Evolutionary conservation across 2,888 invertebrate genomes (phyloP), one percentile per base, ranked within the genome.

Genomic region (Lottia gigantea): DNA sequence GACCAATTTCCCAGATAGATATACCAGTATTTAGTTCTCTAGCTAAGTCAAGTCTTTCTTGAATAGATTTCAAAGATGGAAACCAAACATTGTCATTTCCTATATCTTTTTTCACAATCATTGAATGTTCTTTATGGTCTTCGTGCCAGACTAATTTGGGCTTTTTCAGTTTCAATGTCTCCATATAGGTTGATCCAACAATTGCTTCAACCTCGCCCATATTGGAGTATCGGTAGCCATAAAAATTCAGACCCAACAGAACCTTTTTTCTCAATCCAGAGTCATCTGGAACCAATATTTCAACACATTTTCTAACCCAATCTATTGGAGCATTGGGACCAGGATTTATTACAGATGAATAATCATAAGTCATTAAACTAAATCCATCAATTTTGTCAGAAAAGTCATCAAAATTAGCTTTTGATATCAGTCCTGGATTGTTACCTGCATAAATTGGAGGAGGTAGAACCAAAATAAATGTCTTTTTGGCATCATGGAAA

Each of bases 291-390:
- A 92, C 92, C 70, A 97, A 90, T 70, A 91, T 91, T 83, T 93
- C 92, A 7, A 97, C 90, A 83, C 95, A 95, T 66, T 92, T 90
- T 77, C 91, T 91, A 70, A 95, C 91, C 97, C 97, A 97, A 76
- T 92, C 90, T 0, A 95, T 80, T 0, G 97, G 97, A 71, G 96
- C 94, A 90, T 97, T 97, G 0, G 97, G 95, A 62, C 96, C 95
- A 91, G 89, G 89, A 40, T 90, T 90, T 78, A 63, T 80, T 75
- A 40, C 40, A 40, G 40, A 94, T 2, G 96, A 96, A 88, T 92
- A 97, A 88, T 98, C 97, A 85, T 98, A 98, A 0, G 97, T 97
- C 97, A 97, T 97, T n/a, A 98, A 91, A 46, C 96, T 96, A 85
- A 97, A 95, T 31, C 93, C 94, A 82, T 93, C 93, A 0, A 97